Evolutionary conservation across 2,888 invertebrate genomes (phyloP).

Genomic region (Ophion obscuratus): DNA sequence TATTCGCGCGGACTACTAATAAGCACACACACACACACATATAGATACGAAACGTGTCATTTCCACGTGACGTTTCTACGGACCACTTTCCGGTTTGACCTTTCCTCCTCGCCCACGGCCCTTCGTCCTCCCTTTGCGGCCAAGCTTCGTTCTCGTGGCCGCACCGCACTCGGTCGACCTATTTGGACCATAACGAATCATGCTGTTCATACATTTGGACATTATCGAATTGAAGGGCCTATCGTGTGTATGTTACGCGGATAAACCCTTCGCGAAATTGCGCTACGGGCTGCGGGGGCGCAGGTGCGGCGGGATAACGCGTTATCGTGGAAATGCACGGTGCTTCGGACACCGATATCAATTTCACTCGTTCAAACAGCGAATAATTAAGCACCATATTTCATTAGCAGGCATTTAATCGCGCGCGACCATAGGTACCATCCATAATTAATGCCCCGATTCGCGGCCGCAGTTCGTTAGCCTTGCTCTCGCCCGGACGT

Average conservation of each 20-base stretch:
- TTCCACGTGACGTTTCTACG: conserved; percentile 49
- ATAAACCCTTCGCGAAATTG: background rate
- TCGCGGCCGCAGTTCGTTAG: conserved; percentile 58
- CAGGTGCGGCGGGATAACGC: background rate
- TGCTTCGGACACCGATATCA: conserved; percentile 65
- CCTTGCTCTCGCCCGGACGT: conserved; percentile 34
- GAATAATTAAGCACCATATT: conserved; percentile 80
- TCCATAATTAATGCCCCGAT: conserved; percentile 76
- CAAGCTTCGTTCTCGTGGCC: background rate
- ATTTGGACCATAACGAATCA: conserved; percentile 10
- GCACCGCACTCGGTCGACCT: background rate
- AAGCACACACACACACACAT: background rate
- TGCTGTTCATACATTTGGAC: background rate
- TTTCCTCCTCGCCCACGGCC: background rate
- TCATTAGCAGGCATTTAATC: conserved; percentile 77
- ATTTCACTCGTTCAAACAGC: conserved; percentile 77
- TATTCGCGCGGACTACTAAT: conserved; percentile 24
- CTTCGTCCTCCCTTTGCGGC: background rate
- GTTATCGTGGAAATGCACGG: conserved; percentile 9
- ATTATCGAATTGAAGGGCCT: background rate
- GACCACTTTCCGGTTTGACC: conserved; percentile 3
- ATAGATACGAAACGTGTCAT: conserved; percentile 38
- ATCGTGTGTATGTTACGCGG: background rate
- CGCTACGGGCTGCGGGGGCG: background rate
- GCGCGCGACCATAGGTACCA: conserved; percentile 66